Conservation (phyloP, 2,113 vertebrate genomes). For the Physeter macrocephalus region DNA sequence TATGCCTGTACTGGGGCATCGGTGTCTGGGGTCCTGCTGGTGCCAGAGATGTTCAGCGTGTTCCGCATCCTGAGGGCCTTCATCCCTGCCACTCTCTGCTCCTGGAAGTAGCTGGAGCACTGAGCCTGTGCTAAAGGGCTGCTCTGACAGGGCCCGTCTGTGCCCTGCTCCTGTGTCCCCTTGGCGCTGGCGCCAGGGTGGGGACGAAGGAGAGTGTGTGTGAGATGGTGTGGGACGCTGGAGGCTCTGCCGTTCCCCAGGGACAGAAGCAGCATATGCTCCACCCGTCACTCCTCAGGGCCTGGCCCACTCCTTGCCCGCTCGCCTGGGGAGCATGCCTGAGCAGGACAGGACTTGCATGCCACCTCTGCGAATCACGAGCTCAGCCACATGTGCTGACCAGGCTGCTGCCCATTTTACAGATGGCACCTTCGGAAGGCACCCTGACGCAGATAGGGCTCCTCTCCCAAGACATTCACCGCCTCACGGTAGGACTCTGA, state of each 20-base stretch:
- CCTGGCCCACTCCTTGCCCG: neutral
- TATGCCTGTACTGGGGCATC: neutral
- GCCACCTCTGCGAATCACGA: neutral
- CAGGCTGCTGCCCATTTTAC: constrained; percentile 82
- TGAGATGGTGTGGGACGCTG: neutral
- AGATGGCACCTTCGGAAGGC: constrained; percentile 90
- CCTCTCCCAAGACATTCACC: constrained; percentile 93
- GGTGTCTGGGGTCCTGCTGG: neutral
- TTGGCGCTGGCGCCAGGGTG: neutral
- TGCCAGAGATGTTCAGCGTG: neutral
- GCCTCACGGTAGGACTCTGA: constrained; percentile 88
- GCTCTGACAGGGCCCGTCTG: neutral
- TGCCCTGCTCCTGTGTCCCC: neutral
- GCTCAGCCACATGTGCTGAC: constrained; percentile 61
- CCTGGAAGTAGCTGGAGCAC: neutral
- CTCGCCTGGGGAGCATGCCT: neutral
- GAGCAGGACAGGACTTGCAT: neutral
- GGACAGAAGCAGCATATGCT: neutral
- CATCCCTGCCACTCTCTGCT: neutral
- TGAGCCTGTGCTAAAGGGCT: neutral
- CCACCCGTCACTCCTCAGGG: neutral
- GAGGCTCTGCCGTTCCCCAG: neutral
- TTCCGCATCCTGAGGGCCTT: neutral
- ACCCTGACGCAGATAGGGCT: constrained; percentile 90
- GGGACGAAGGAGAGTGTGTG: neutral